phyloP scores from a whole-genome alignment of 2,888 invertebrate genomes.

The Phymatocera aterrima region DNA sequence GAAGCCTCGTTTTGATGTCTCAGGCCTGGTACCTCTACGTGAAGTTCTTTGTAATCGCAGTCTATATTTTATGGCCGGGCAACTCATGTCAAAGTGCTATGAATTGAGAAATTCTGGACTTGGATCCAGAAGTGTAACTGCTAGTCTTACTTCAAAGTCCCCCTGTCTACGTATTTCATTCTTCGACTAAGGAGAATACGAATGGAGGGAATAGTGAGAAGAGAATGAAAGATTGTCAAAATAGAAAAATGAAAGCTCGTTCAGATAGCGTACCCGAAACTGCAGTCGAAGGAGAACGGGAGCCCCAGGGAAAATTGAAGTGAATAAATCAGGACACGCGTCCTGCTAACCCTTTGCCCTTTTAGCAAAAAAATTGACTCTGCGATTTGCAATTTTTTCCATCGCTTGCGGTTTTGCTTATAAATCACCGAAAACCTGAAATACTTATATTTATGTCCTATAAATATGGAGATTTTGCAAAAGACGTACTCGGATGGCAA shows the following conservation, averaged over 20 bases:
- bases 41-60: neutral
- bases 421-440: conserved; percentile 39
- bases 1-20: neutral
- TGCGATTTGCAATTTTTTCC: conserved; percentile 35
- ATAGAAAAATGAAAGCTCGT: conserved; percentile 31
- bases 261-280: conserved; percentile 6
- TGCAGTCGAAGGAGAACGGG: neutral
- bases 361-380: conserved; percentile 41
- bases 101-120: neutral
- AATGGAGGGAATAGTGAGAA: neutral
- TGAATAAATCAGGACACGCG: conserved; percentile 51
- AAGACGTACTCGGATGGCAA: conserved; percentile 13
- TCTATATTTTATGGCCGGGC: neutral
- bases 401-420: conserved; percentile 27
- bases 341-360: conserved; percentile 41
- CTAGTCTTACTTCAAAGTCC: neutral
- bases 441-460: conserved; percentile 43
- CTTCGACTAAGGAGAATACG: neutral
- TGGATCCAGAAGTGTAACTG: neutral
- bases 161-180: neutral
- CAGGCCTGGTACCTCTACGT: neutral
- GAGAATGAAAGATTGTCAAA: conserved; percentile 4
- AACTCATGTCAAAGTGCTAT: neutral
- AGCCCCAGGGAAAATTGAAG: conserved; percentile 51
- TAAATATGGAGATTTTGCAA: conserved; percentile 37